These are phyloP conservation scores for Plutella xylostella DNA, from an alignment of 2,888 invertebrate genomes.

Conservation along the genomic window DNA sequence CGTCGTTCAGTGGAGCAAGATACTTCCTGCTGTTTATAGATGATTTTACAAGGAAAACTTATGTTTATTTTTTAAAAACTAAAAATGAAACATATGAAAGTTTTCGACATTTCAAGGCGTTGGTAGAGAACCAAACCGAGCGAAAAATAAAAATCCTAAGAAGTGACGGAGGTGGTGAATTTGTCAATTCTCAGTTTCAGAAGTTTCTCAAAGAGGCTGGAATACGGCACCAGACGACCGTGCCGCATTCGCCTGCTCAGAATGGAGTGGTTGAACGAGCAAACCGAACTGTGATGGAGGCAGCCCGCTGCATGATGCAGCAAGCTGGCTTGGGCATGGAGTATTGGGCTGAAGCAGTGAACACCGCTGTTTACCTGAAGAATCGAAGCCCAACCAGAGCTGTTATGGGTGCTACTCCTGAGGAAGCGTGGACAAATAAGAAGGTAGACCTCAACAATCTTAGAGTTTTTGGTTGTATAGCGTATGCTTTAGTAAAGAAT, in stretches of 20 bases:
- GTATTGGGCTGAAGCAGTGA: slow-evolving; percentile 18
- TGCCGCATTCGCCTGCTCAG: slow-evolving; percentile 24
- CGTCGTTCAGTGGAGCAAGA: too few species aligned
- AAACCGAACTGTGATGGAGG: slow-evolving; percentile 15
- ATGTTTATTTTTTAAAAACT: slow-evolving; percentile 13
- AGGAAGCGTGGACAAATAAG: slow-evolving; percentile 14
- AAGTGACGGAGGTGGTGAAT: slow-evolving; percentile 19
- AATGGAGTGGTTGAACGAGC: slow-evolving; percentile 28
- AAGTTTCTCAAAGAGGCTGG: slow-evolving; percentile 14
- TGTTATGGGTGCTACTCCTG: slow-evolving; percentile 13
- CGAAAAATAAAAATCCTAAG: slow-evolving; percentile 14
- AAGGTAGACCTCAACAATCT: slow-evolving; percentile 15
- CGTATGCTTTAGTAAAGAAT: slow-evolving; percentile 13
- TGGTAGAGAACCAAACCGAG: slow-evolving; percentile 20
- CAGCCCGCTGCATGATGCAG: slow-evolving; percentile 15
- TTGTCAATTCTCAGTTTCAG: slow-evolving; percentile 15
- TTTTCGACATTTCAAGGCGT: slow-evolving; percentile 10
- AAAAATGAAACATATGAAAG: slow-evolving; percentile 11
- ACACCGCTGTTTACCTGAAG: slow-evolving; percentile 16
- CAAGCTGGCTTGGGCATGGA: slow-evolving; percentile 11
- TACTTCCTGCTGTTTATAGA: too few species aligned
- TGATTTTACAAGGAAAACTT: slow-evolving; percentile 12
- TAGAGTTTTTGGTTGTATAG: slow-evolving; percentile 16
- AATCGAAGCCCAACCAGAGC: slow-evolving; percentile 17
- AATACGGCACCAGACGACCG: slow-evolving; percentile 22